Conservation (phyloP, 2,797 vertebrate species). For the Otolemur crassicaudatus region DNA sequence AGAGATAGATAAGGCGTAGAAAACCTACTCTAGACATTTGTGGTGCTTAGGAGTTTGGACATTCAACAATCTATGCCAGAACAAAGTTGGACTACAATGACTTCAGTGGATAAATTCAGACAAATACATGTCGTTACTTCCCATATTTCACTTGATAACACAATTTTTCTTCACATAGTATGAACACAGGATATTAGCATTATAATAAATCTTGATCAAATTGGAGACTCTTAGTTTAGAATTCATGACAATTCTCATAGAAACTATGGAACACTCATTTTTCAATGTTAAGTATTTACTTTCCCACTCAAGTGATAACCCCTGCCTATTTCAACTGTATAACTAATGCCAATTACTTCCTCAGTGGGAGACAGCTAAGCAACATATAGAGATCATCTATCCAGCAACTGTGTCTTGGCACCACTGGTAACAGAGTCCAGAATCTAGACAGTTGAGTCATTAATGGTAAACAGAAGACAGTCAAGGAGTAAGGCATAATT, state of each 20-base stretch:
- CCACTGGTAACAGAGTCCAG: background rate
- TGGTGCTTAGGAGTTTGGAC: background rate
- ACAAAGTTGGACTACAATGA: background rate
- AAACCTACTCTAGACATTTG: slow-evolving; percentile 1
- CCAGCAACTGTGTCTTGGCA: background rate
- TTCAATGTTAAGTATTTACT: background rate
- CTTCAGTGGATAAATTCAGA: background rate
- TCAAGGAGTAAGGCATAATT: background rate
- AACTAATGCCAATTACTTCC: background rate
- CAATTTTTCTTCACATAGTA: background rate
- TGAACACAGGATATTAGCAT: background rate
- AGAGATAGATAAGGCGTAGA: background rate
- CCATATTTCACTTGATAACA: background rate
- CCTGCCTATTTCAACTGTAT: background rate
- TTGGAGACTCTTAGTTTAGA: slow-evolving; percentile 34
- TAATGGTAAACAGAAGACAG: slow-evolving; percentile 12
- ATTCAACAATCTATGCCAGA: background rate
- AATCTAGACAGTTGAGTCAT: background rate
- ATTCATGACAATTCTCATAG: background rate
- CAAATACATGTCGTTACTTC: background rate
- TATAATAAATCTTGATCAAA: background rate
- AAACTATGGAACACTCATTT: background rate
- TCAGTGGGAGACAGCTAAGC: background rate
- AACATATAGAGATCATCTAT: background rate
- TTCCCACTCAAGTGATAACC: slow-evolving; percentile 6